Evolutionary conservation across 2,113 vertebrate species (phyloP).

Genomic region (Vulpes ferrilata): DNA sequence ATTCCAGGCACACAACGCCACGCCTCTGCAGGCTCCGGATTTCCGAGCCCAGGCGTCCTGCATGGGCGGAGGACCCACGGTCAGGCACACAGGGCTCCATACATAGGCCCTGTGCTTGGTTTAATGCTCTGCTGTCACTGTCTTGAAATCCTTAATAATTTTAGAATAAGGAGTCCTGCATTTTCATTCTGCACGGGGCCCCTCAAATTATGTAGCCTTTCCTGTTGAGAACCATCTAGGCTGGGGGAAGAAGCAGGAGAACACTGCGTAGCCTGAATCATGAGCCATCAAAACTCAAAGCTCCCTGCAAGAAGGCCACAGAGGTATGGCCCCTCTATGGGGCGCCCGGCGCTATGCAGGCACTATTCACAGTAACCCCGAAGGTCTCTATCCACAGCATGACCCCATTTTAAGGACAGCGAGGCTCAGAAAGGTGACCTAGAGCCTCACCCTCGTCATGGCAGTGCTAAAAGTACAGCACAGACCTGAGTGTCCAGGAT

Average conservation of each 20-base stretch:
- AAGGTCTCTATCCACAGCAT: background rate
- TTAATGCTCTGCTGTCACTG: background rate
- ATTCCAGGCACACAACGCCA: background rate
- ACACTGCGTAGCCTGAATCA: background rate
- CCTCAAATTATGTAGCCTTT: background rate
- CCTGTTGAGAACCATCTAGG: background rate
- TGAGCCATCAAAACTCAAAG: background rate
- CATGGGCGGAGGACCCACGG: background rate
- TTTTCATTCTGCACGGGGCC: background rate
- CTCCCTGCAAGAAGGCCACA: background rate
- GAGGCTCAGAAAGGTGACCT: background rate
- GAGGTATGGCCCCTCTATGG: accelerated
- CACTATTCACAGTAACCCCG: background rate
- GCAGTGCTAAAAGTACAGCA: background rate
- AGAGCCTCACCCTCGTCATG: background rate
- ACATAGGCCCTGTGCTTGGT: background rate
- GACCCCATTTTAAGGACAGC: background rate
- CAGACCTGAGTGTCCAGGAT: background rate
- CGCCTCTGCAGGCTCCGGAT: background rate
- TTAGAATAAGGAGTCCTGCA: background rate
- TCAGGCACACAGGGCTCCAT: background rate
- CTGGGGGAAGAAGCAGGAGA: background rate
- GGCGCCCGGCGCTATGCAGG: accelerated
- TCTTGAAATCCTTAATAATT: background rate
- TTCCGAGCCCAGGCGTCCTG: background rate